Evolutionary conservation across 53 echinoderm and acorn worm genomes (phyloP).

Genomic region (Stichopus horrens): DNA sequence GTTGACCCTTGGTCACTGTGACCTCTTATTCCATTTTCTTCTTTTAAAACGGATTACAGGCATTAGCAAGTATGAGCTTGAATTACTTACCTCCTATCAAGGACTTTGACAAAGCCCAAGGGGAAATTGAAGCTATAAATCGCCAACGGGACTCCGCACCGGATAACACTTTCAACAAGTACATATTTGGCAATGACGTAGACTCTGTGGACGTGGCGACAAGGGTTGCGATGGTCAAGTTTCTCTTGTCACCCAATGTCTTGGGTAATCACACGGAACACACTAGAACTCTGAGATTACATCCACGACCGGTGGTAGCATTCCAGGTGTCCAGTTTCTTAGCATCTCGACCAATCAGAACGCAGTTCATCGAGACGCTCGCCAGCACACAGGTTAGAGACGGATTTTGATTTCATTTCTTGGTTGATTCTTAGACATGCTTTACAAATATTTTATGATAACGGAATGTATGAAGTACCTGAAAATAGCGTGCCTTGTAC

Average conservation of each 20-base stretch:
- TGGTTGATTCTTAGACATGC: too few species aligned
- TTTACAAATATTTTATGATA: too few species aligned
- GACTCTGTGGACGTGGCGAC: constrained; percentile 97
- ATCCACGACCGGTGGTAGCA: constrained; percentile 93
- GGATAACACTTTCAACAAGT: constrained; percentile 76
- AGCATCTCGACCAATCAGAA: constrained; percentile 61
- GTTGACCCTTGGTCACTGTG: not conserved
- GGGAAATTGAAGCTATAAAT: constrained; percentile 78
- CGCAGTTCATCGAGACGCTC: constrained; percentile 63
- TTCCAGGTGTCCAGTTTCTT: constrained; percentile 86
- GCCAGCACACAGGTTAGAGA: constrained; percentile 73
- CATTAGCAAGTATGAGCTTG: constrained; percentile 88
- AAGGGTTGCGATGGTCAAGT: constrained; percentile 96
- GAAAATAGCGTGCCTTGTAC: too few species aligned
- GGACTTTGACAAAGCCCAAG: constrained; percentile 82
- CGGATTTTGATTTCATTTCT: not conserved
- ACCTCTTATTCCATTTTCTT: not conserved
- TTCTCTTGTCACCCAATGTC: constrained; percentile 84
- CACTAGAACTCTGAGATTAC: constrained; percentile 82
- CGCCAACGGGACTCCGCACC: constrained; percentile 56
- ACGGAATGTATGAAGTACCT: too few species aligned
- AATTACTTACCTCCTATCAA: constrained; percentile 84
- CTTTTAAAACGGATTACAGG: constrained; percentile 43
- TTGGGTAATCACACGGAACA: constrained; percentile 87
- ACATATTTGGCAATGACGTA: constrained; percentile 94